A percentile compares a stretch with the other conserved stretches of the same genome.
Conservation (phyloP, 2,797 vertebrate genomes). For the Anguilla anguilla region DNA sequence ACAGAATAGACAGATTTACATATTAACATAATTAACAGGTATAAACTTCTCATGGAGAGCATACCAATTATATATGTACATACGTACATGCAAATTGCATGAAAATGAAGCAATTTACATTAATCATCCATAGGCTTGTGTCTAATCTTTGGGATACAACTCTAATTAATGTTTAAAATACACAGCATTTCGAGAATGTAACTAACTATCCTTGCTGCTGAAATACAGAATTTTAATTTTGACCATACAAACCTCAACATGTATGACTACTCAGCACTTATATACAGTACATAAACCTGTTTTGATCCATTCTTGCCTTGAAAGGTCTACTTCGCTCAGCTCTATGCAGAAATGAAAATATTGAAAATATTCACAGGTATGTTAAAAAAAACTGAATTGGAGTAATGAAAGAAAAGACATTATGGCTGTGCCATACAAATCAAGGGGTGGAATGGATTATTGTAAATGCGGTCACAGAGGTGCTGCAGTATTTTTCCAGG, state of each 20-base stretch:
- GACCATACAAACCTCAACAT: background rate
- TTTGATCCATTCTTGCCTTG: background rate
- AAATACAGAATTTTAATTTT: slow-evolving; percentile 3
- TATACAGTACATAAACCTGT: background rate
- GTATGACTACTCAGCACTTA: background rate
- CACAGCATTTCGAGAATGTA: background rate
- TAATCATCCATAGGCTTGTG: background rate
- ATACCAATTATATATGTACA: no score
- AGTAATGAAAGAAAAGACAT: background rate
- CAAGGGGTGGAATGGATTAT: slow-evolving; percentile 45
- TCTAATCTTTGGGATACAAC: background rate
- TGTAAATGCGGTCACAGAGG: slow-evolving; percentile 61
- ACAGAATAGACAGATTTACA: no score
- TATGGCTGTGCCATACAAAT: background rate
- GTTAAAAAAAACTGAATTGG: slow-evolving; percentile 3
- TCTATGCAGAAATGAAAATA: background rate
- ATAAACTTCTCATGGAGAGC: no score
- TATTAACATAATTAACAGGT: no score
- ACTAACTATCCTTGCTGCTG: background rate
- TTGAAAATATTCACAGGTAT: background rate
- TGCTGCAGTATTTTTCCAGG: slow-evolving; percentile 68
- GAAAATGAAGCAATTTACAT: background rate
- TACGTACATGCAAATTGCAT: no score
- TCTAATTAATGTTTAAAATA: background rate
- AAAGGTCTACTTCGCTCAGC: background rate